A percentile compares a stretch with the other conserved stretches of the same genome.
These are phyloP conservation scores for Tethea ocularis DNA, from an alignment of 2,888 invertebrate species.

Conservation along the genomic window DNA sequence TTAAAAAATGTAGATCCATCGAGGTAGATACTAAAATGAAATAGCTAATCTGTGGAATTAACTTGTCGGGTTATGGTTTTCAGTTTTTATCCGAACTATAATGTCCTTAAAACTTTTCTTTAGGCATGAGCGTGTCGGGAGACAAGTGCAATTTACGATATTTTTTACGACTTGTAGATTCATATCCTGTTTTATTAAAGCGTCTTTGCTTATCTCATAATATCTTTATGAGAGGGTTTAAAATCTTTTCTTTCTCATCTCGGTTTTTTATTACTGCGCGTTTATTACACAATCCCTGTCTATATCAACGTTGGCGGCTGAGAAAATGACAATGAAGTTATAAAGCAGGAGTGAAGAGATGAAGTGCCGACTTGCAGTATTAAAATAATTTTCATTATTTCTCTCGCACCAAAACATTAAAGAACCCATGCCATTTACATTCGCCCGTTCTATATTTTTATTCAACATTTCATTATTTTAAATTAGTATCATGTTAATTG, in stretches of 20 bases:
- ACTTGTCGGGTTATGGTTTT: conserved; percentile 16
- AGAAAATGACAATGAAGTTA: conserved; percentile 30
- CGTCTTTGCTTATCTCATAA: conserved; percentile 55
- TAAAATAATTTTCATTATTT: conserved; percentile 35
- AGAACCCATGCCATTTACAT: background rate
- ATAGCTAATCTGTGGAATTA: conserved; percentile 15
- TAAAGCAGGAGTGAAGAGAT: conserved; percentile 28
- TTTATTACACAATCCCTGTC: conserved; percentile 50
- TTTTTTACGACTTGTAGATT: conserved; percentile 59
- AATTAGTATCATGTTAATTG: background rate
- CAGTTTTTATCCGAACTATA: conserved; percentile 17
- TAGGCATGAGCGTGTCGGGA: conserved; percentile 21
- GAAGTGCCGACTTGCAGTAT: conserved; percentile 36
- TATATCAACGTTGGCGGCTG: conserved; percentile 37
- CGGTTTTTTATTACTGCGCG: conserved; percentile 46
- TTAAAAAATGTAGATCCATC: too few relatives aligned
- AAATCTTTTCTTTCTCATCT: conserved; percentile 58
- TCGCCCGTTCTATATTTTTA: background rate
- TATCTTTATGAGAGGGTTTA: conserved; percentile 57
- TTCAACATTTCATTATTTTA: background rate
- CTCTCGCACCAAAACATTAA: conserved; percentile 23
- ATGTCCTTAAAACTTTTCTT: conserved; percentile 11
- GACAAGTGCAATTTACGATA: conserved; percentile 51
- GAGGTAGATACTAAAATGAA: background rate
- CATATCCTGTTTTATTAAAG: conserved; percentile 53